These are phyloP conservation scores for Lepidochrysops patricia DNA, from an alignment of 2,888 invertebrate genomes.

Conservation along the genomic window DNA sequence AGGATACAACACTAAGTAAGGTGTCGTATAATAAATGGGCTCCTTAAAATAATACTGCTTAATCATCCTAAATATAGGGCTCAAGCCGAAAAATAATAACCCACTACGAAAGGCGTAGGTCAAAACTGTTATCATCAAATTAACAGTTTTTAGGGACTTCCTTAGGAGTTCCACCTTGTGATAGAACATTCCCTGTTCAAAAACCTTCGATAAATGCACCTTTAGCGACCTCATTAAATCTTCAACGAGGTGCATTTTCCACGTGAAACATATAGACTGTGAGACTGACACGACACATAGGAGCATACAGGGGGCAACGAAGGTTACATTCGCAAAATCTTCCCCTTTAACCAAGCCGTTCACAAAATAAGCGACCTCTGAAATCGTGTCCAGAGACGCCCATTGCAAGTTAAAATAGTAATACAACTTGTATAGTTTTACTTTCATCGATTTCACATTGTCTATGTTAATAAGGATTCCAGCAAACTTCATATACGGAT, in stretches of 20 bases:
- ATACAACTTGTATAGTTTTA: background rate
- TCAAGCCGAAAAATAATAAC: background rate
- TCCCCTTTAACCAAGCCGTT: background rate
- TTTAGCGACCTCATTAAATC: background rate
- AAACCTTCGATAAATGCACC: background rate
- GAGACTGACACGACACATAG: background rate
- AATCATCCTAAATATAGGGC: background rate
- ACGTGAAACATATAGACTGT: background rate
- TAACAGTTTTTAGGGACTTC: background rate
- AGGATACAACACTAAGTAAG: slow-evolving; percentile 40
- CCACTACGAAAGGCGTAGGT: background rate
- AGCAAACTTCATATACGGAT: background rate
- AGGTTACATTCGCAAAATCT: background rate
- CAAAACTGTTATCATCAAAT: background rate
- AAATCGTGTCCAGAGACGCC: background rate
- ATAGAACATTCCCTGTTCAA: background rate
- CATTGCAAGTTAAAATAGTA: background rate
- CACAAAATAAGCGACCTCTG: background rate
- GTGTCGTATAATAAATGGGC: slow-evolving; percentile 32
- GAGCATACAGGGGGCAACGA: background rate
- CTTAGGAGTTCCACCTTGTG: background rate
- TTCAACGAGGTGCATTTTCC: background rate
- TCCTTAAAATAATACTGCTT: slow-evolving; percentile 31
- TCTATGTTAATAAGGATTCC: background rate
- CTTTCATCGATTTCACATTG: background rate